Base-by-base conservation (phyloP, 2,888 invertebrate species). In the Amphimallon solstitiale region DNA sequence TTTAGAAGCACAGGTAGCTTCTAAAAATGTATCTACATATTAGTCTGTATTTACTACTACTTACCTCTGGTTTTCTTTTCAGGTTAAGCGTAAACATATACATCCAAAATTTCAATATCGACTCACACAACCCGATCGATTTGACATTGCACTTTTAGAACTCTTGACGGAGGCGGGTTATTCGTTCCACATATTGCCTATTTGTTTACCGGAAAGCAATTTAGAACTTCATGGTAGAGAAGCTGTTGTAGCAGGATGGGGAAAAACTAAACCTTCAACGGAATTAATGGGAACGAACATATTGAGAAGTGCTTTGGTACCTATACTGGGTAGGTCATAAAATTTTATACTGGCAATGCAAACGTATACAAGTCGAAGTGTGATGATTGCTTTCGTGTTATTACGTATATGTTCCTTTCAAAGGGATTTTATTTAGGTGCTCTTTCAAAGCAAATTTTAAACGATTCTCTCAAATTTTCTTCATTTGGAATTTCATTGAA, bases 21-120 rank as follows among this genome's bases (percentile, higher is more conserved):
- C n/a, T n/a, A n/a, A n/a, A n/a, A n/a, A n/a, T n/a, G n/a, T n/a
- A n/a, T n/a, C n/a, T n/a, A n/a, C n/a, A n/a, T n/a, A n/a, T n/a
- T n/a, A n/a, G n/a, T n/a, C n/a, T n/a, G n/a, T n/a, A n/a, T n/a
- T n/a, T n/a, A n/a, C n/a, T n/a, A n/a, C n/a, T n/a, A n/a, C n/a
- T n/a, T n/a, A n/a, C n/a, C n/a, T n/a, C n/a, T n/a, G n/a, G n/a
- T 14, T 43, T 15, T 14, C 1, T 59, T 76, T 76, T 59, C 65
- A 90, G 64, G 91, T 93, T 1, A 82, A 87, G 64, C 88, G 90
- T 74, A 91, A 92, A 79, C 88, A 92, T 64, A 87, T 94, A 2
- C 93, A 94, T 79, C 94, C 94, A 0, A 86, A 89, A 23, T 94
- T 94, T 79, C 88, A 91, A 77, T 94, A 91, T 78, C 88, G 92